Evolutionary conservation across 1,140 invertebrate genomes (phyloP).

Genomic region (Drosophila ananassae): DNA sequence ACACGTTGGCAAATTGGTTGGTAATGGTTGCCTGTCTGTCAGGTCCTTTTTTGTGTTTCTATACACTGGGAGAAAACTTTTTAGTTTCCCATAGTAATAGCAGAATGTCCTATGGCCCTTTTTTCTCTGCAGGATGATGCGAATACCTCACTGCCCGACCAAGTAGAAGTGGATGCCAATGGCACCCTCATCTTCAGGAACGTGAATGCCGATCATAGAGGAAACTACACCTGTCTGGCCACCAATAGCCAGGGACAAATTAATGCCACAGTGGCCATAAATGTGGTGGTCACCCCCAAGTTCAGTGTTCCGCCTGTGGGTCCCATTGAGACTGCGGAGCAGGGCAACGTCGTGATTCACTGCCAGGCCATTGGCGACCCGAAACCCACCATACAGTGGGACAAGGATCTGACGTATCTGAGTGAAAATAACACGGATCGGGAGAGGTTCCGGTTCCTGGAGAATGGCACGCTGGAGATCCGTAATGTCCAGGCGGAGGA

Average conservation of each 20-base stretch:
- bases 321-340: conserved; percentile 91
- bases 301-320: conserved; percentile 90
- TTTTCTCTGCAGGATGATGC: conserved; percentile 80
- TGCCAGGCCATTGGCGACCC: conserved; percentile 95
- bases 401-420: conserved; percentile 90
- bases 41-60: neutral
- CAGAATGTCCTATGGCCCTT: too few relatives aligned
- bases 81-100: too few relatives aligned
- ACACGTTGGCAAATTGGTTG: conserved; percentile 59
- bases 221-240: conserved; percentile 92
- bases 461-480: conserved; percentile 93
- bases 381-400: conserved; percentile 95
- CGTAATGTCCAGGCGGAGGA: conserved; percentile 91
- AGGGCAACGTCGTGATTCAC: conserved; percentile 90
- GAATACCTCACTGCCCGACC: conserved; percentile 87
- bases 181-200: conserved; percentile 93
- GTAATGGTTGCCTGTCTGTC: conserved; percentile 41
- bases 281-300: conserved; percentile 94
- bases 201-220: conserved; percentile 91
- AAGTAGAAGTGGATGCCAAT: conserved; percentile 90
- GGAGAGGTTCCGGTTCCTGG: conserved; percentile 88
- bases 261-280: conserved; percentile 93
- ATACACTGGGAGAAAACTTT: neutral
- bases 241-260: conserved; percentile 92
- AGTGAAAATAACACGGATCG: conserved; percentile 81